Conservation (phyloP, 2,113 vertebrate species). For the Prinia subflava region DNA sequence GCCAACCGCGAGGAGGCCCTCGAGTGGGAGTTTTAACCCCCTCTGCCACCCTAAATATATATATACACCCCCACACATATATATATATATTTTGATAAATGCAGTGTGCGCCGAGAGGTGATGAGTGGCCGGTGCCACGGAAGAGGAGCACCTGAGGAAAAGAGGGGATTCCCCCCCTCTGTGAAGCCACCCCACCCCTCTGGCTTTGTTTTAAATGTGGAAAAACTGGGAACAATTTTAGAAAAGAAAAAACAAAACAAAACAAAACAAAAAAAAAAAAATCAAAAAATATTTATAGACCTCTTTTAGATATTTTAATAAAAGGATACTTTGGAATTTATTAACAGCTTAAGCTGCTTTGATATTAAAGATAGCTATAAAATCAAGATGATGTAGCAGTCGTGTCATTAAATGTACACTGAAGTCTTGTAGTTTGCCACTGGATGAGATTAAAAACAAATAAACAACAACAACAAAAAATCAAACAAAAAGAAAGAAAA, state of each 20-base stretch:
- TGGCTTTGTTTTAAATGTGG: conserved; percentile 65
- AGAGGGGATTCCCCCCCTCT: neutral
- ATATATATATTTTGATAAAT: conserved; percentile 65
- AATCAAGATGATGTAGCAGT: conserved; percentile 90
- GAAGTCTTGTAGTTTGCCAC: conserved; percentile 97
- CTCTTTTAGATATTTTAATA: conserved; percentile 96
- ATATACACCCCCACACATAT: neutral
- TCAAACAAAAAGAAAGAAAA: neutral
- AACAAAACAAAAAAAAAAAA: neutral
- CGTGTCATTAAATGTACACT: conserved; percentile 93
- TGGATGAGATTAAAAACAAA: conserved; percentile 93
- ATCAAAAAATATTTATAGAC: conserved; percentile 90
- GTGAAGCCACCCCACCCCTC: neutral
- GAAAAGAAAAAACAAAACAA: conserved; percentile 64
- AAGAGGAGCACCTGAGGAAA: neutral
- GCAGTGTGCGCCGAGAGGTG: neutral
- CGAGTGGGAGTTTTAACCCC: conserved; percentile 94
- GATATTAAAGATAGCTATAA: conserved; percentile 91
- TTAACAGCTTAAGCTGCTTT: conserved; percentile 93
- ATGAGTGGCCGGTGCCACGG: neutral
- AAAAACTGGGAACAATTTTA: conserved; percentile 82
- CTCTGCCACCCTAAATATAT: neutral
- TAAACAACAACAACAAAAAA: neutral
- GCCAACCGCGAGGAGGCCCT: conserved; percentile 93
- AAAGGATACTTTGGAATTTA: conserved; percentile 96